These are phyloP conservation scores for Pteruthius melanotis DNA, from an alignment of 2,113 vertebrate species.

Conservation along the genomic window DNA sequence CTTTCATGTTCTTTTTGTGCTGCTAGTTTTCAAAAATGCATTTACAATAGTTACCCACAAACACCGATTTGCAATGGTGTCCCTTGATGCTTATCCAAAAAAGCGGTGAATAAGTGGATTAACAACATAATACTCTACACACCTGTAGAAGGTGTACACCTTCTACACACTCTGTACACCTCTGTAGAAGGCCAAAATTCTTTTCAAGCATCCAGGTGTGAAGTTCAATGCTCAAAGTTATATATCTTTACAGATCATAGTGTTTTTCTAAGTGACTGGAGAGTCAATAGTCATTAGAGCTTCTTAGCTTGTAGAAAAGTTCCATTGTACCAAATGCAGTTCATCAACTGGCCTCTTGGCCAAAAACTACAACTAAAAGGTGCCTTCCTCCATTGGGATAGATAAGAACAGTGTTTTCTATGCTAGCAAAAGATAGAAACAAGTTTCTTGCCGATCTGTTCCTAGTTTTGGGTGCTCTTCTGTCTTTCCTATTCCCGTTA, in stretches of 20 bases:
- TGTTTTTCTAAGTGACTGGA: background rate
- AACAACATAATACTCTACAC: background rate
- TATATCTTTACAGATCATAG: background rate
- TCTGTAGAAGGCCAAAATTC: background rate
- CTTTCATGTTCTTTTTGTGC: background rate
- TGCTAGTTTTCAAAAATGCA: background rate
- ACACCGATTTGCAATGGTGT: background rate
- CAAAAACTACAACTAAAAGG: background rate
- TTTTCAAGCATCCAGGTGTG: background rate
- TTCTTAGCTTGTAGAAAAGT: background rate
- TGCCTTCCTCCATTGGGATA: background rate
- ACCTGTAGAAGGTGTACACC: no score
- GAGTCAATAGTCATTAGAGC: background rate
- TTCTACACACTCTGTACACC: no score
- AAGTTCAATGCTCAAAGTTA: background rate
- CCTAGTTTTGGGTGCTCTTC: background rate
- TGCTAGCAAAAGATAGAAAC: background rate
- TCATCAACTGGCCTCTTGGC: background rate
- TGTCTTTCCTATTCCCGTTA: background rate
- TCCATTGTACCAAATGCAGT: background rate
- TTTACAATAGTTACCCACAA: background rate
- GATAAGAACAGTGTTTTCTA: background rate
- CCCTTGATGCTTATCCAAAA: background rate
- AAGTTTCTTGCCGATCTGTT: background rate
- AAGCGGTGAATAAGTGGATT: background rate